These are phyloP conservation scores for Morone chrysops DNA, from an alignment of 2,113 vertebrate genomes.

Conservation along the genomic window DNA sequence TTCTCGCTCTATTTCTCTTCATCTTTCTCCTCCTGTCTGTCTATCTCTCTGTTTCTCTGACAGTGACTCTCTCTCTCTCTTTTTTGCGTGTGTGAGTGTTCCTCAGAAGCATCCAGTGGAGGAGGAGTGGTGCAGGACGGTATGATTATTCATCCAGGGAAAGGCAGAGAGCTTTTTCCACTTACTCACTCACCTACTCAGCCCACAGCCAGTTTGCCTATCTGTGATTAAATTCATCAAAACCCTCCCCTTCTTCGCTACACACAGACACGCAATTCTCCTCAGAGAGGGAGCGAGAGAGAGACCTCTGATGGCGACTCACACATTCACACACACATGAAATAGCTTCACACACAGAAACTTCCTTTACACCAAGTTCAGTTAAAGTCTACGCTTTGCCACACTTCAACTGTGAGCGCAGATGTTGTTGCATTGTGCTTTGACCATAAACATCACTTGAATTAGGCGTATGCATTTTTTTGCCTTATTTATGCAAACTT, in stretches of 20 bases:
- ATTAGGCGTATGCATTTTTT: conserved; percentile 15
- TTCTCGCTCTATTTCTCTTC: conserved; percentile 65
- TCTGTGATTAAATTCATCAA: conserved; percentile 74
- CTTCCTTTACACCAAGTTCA: conserved; percentile 33
- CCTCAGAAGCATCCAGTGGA: conserved; percentile 49
- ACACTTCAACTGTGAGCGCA: conserved; percentile 5
- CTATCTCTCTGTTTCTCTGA: conserved; percentile 45
- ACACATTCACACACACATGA: conserved; percentile 1
- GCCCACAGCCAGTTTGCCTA: conserved; percentile 66
- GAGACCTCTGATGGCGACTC: conserved; percentile 2
- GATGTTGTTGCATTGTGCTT: conserved; percentile 1
- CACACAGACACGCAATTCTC: conserved; percentile 22
- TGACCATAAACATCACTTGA: conserved; percentile 33
- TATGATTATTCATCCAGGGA: conserved; percentile 69
- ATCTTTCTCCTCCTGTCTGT: conserved; percentile 48
- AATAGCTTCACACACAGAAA: conserved; percentile 29
- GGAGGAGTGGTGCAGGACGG: conserved; percentile 49
- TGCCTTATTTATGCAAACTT: conserved; percentile 61
- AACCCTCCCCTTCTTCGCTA: conserved; percentile 5
- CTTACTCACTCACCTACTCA: conserved; percentile 49
- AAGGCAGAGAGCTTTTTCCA: conserved; percentile 43
- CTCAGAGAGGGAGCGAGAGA: conserved; percentile 16
- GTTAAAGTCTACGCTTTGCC: conserved; percentile 14
- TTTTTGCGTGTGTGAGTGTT: conserved; percentile 6
- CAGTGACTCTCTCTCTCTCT: conserved; percentile 16